These are phyloP conservation scores for Daktulosphaira vitifoliae DNA, from an alignment of 1,140 invertebrate species.

Conservation along the genomic window DNA sequence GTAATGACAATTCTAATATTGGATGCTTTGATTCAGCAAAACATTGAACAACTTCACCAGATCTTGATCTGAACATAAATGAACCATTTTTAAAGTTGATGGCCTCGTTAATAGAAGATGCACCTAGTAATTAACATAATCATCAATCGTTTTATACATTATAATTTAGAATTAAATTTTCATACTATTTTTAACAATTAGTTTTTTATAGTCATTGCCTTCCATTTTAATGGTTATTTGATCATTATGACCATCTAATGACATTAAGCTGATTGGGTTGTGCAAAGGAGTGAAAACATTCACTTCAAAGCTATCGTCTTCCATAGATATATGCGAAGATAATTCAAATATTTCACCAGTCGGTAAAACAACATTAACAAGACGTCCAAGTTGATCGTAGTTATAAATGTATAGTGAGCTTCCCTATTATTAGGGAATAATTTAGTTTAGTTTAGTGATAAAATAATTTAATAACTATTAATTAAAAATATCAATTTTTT, in stretches of 20 bases:
- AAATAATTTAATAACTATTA: no score
- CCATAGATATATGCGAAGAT: constrained; percentile 56
- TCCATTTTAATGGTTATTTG: constrained; percentile 40
- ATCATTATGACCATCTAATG: constrained; percentile 31
- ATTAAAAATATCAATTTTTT: no score
- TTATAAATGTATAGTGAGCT: constrained; percentile 82
- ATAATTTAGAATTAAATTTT: no score
- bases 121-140: constrained; percentile 34
- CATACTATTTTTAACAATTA: constrained; percentile 41
- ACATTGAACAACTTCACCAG: constrained; percentile 60
- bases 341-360: constrained; percentile 80
- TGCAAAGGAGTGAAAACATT: constrained; percentile 48
- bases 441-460: no score
- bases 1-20: constrained; percentile 72
- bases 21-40: constrained; percentile 75
- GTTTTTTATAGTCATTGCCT: constrained; percentile 39
- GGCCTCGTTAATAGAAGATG: constrained; percentile 48
- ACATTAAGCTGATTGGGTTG: constrained; percentile 37
- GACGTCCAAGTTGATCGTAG: constrained; percentile 76
- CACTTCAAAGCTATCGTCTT: constrained; percentile 63
- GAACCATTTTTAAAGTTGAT: constrained; percentile 69
- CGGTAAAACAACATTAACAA: constrained; percentile 73
- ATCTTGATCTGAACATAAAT: constrained; percentile 55
- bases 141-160: background rate
- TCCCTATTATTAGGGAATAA: no score